Evolutionary conservation across 2,797 vertebrate species (phyloP).

Genomic region (Zalophus californianus): DNA sequence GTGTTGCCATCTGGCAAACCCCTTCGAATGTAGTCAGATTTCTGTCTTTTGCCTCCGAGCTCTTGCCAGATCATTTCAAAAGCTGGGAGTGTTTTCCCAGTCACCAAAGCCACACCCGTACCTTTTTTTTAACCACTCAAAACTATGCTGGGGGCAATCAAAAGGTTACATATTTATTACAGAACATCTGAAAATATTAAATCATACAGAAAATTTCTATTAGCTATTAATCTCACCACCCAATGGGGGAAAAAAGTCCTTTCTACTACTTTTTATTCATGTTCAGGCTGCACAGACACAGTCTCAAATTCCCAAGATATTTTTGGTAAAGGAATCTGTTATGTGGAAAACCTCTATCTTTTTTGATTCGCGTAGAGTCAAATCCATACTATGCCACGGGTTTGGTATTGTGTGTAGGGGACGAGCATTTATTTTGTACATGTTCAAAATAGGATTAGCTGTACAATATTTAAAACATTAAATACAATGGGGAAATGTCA

Average conservation of each 20-base stretch:
- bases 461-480: constrained; percentile 29
- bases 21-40: constrained; percentile 68
- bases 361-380: constrained; percentile 18
- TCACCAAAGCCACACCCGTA: background rate
- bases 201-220: background rate
- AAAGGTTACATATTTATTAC: constrained; percentile 19
- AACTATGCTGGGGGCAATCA: constrained; percentile 47
- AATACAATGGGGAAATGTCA: background rate
- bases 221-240: background rate
- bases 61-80: constrained; percentile 59
- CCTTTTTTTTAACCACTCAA: constrained; percentile 32
- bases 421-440: background rate
- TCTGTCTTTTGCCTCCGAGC: constrained; percentile 69
- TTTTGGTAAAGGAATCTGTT: constrained; percentile 40
- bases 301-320: constrained; percentile 40
- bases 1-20: constrained; percentile 75
- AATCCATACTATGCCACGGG: background rate
- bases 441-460: background rate
- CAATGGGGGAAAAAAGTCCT: accelerated
- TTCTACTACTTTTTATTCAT: constrained; percentile 43
- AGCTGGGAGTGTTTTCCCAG: constrained; percentile 47
- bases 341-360: background rate
- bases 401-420: background rate
- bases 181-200: constrained; percentile 9
- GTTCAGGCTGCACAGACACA: background rate